These are phyloP conservation scores for Drosophila imparisetae DNA, from an alignment of 2,888 invertebrate species.

Conservation along the genomic window DNA sequence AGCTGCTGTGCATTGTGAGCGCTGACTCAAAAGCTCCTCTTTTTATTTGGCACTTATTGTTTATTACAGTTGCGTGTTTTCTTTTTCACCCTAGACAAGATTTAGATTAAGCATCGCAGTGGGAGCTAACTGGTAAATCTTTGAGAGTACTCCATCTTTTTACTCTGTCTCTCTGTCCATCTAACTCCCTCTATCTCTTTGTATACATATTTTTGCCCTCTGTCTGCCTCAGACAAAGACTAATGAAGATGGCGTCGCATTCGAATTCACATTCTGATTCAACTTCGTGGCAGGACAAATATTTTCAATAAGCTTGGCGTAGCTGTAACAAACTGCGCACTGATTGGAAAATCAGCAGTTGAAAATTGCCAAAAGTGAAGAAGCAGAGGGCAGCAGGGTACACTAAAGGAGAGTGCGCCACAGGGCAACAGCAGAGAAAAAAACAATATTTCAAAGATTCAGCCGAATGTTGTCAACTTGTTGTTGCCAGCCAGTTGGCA, in stretches of 20 bases:
- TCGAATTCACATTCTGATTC: slow-evolving; percentile 38
- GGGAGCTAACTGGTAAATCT: slow-evolving; percentile 51
- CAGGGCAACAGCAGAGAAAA: slow-evolving; percentile 25
- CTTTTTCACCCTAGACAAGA: slow-evolving; percentile 25
- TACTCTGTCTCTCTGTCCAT: background rate
- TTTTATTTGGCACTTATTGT: slow-evolving; percentile 34
- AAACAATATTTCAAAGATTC: slow-evolving; percentile 67
- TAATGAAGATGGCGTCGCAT: slow-evolving; percentile 68
- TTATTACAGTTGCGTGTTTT: slow-evolving; percentile 26
- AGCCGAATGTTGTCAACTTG: slow-evolving; percentile 65
- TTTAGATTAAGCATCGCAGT: slow-evolving; percentile 52
- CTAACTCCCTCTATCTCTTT: background rate
- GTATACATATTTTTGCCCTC: background rate
- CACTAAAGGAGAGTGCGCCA: background rate
- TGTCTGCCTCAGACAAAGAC: slow-evolving; percentile 58
- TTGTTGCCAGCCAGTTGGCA: slow-evolving; percentile 64
- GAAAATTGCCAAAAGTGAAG: slow-evolving; percentile 60
- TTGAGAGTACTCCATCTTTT: slow-evolving; percentile 24
- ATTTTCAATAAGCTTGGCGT: slow-evolving; percentile 72
- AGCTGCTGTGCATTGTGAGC: slow-evolving; percentile 15
- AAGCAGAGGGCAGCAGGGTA: background rate
- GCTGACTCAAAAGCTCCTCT: slow-evolving; percentile 19
- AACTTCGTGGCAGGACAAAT: slow-evolving; percentile 59
- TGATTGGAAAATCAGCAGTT: slow-evolving; percentile 75
- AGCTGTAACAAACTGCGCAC: slow-evolving; percentile 71